A percentile compares a stretch with the other conserved stretches of the same genome.
Conservation (phyloP, 2,888 invertebrate genomes). For the Drosophila robusta region DNA sequence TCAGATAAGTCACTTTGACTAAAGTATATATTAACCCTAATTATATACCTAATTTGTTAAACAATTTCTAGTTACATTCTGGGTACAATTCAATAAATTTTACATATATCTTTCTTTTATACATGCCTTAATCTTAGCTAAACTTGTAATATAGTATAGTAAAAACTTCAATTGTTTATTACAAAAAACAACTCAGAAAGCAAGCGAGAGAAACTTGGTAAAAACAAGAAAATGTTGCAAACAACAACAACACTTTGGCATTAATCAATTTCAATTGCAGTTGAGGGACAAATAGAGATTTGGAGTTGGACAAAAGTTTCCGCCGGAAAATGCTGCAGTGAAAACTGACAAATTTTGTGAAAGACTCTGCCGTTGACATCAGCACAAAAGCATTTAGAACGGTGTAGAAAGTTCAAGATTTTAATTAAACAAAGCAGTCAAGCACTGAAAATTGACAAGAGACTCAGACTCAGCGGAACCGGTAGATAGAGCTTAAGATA, state of each 20-base stretch:
- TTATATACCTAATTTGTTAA: too few species aligned
- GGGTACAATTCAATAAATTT: too few species aligned
- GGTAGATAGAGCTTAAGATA: slow-evolving; percentile 24
- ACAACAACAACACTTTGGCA: slow-evolving; percentile 41
- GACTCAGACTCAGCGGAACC: slow-evolving; percentile 9
- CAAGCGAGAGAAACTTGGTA: slow-evolving; percentile 10
- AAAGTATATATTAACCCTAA: neutral
- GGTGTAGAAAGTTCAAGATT: slow-evolving; percentile 49
- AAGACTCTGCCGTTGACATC: slow-evolving; percentile 43
- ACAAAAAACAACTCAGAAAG: neutral
- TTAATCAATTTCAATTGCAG: slow-evolving; percentile 62
- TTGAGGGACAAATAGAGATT: slow-evolving; percentile 23
- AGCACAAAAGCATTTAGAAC: slow-evolving; percentile 32
- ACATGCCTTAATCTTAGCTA: neutral
- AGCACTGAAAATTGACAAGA: slow-evolving; percentile 38
- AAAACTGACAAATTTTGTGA: slow-evolving; percentile 16
- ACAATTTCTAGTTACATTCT: too few species aligned
- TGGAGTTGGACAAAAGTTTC: slow-evolving; percentile 37
- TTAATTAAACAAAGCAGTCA: slow-evolving; percentile 68
- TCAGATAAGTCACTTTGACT: neutral
- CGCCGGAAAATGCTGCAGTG: slow-evolving; percentile 11
- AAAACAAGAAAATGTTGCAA: slow-evolving; percentile 6
- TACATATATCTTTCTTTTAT: neutral
- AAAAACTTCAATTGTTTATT: neutral
- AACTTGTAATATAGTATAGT: neutral